These are phyloP conservation scores for Aphrocallistes beatrix DNA, from an alignment of 37 sponge, comb jelly and placozoan species.

Conservation along the genomic window DNA sequence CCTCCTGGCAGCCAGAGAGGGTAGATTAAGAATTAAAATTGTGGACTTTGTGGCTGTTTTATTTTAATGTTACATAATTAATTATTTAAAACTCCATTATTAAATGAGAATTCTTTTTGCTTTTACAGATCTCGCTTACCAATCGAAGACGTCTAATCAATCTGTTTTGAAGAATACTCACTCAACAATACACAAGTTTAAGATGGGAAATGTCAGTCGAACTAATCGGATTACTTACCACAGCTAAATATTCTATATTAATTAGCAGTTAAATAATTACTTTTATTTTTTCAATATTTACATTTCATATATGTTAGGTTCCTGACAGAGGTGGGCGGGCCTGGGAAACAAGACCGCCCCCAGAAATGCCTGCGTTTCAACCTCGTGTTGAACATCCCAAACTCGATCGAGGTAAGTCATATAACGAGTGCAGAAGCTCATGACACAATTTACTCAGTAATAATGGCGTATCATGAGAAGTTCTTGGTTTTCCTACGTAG, in stretches of 20 bases:
- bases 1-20: background rate
- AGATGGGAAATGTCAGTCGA: background rate
- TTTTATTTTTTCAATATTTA: background rate
- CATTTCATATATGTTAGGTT: conserved; percentile 22
- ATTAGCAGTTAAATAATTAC: background rate
- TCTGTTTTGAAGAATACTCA: conserved; percentile 21
- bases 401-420: conserved; percentile 28
- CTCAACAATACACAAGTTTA: conserved; percentile 26
- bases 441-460: too few relatives aligned
- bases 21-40: too few relatives aligned
- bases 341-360: conserved; percentile 73
- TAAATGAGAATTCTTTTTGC: background rate
- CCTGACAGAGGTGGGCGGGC: conserved; percentile 86
- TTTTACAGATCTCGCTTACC: conserved; percentile 36
- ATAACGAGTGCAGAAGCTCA: background rate
- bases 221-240: background rate
- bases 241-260: background rate
- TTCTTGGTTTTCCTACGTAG: too few relatives aligned
- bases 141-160: conserved; percentile 42
- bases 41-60: too few relatives aligned
- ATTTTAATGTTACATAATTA: too few relatives aligned
- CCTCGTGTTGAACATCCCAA: conserved; percentile 46
- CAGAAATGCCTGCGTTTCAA: conserved; percentile 81
- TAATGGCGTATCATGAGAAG: too few relatives aligned
- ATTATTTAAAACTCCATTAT: background rate